Evolutionary conservation across 2,888 invertebrate genomes (phyloP), one percentile per base, ranked within the genome.

Genomic region (Phortica okadai): DNA sequence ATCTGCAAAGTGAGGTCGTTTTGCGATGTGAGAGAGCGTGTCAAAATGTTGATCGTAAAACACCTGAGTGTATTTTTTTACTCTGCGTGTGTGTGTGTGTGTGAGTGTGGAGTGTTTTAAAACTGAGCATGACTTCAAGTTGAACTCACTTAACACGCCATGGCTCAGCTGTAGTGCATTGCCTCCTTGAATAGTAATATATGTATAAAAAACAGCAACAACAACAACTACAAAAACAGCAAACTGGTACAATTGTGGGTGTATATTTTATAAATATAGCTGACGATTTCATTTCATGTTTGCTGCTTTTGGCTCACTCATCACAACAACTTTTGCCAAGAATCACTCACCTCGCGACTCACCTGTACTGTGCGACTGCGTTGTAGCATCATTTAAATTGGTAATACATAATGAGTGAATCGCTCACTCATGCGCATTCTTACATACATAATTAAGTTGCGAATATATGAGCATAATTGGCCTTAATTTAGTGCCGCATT

Each of bases 1-100:
- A 59, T 66, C 66, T 66, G 66, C 66, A 66, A n/a, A 16, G 66
- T 66, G 66, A 66, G 66, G 42, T 66, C 66, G 42, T 66, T 66
- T 66, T 42, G 33, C 42, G 16, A 66, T n/a, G 42, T 16, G 33
- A 66, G 33, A 16, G 66, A 66, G 66, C 16, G 25, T 25, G 59
- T 59, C 16, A 59, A 59, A 59, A 8, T 59, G 44, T 8, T n/a
- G 11, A 66, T 66, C 66, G 66, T 66, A 50, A 50, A 69, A 69
- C 21, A 64, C 59, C n/a, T 14, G 41, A 14, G 54, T 54, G 54
- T 14, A n/a, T 5, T 54, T n/a, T 54, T n/a, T 14, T 54, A 6
- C 10, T 59, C n/a, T 58, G 6, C 11, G n/a, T 58, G 14, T n/a
- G 33, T 59, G 59, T 59, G 59, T n/a, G 7, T 8, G 59, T 16